phyloP scores from a whole-genome alignment of 2,797 vertebrate genomes.

The Cryptoblepharus egeriae region DNA sequence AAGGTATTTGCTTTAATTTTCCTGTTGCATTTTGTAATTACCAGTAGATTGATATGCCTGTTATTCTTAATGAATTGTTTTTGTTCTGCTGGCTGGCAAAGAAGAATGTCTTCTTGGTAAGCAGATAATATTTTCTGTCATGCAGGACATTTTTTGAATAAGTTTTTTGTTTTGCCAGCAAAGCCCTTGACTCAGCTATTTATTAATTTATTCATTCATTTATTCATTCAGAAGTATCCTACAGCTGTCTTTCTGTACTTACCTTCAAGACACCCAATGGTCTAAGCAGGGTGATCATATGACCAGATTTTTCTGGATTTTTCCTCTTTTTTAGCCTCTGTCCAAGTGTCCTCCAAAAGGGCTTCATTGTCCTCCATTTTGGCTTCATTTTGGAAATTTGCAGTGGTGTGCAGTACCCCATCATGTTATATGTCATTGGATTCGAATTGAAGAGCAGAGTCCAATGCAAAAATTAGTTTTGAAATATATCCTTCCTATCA shows the following conservation, averaged over 20 bases:
- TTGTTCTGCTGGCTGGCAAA: slow-evolving; percentile 41
- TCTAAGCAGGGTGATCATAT: no score
- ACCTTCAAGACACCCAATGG: neutral
- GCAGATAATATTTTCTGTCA: slow-evolving; percentile 51
- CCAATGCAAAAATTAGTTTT: no score
- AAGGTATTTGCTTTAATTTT: slow-evolving; percentile 68
- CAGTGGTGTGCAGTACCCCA: no score
- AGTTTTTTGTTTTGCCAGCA: slow-evolving; percentile 26
- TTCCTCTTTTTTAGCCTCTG: no score
- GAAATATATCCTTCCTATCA: no score
- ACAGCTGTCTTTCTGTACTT: neutral
- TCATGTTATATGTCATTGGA: no score
- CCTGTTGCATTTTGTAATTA: slow-evolving; percentile 64
- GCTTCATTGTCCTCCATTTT: no score
- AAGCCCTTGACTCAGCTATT: slow-evolving; percentile 17
- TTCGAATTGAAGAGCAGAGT: no score
- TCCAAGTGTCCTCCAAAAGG: no score
- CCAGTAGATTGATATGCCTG: slow-evolving; percentile 60
- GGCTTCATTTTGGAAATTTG: no score
- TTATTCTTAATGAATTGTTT: slow-evolving; percentile 63
- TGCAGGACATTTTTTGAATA: slow-evolving; percentile 24
- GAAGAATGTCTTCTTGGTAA: slow-evolving; percentile 50
- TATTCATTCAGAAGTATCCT: neutral
- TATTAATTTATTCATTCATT: no score
- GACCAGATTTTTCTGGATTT: no score